Conservation (phyloP, 1,140 invertebrate genomes). For the Phthorimaea operculella region DNA sequence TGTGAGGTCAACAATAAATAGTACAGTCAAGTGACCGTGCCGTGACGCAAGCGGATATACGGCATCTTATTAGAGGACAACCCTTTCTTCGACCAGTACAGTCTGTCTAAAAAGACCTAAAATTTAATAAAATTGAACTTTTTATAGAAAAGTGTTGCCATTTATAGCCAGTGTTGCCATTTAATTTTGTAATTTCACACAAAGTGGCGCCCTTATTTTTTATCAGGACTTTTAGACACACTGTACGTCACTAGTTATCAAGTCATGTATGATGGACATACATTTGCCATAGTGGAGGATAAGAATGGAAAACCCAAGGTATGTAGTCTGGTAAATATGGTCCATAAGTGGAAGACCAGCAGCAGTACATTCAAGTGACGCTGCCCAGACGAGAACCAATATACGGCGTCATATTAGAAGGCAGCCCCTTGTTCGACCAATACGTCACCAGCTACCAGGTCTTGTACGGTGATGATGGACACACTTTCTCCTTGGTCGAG, state of each 20-base stretch:
- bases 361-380: conserved; percentile 79
- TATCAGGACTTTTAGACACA: no score
- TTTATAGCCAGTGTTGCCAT: no score
- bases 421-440: conserved; percentile 73
- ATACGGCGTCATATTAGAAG: conserved; percentile 78
- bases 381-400: conserved; percentile 72
- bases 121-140: no score
- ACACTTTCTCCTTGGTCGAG: conserved; percentile 68
- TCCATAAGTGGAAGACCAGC: conserved; percentile 65
- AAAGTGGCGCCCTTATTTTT: no score
- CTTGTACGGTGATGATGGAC: conserved; percentile 74
- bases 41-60: conserved; percentile 73
- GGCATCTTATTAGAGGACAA: conserved; percentile 78
- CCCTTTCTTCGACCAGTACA: conserved; percentile 73
- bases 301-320: no score
- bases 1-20: no score
- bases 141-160: no score
- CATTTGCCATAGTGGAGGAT: no score
- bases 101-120: no score
- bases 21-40: conserved; percentile 78
- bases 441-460: conserved; percentile 82
- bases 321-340: conserved; percentile 77
- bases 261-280: no score
- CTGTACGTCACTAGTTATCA: no score
- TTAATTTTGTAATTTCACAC: no score